Conservation (phyloP, 2,888 invertebrate species). For the Thera britannica region DNA sequence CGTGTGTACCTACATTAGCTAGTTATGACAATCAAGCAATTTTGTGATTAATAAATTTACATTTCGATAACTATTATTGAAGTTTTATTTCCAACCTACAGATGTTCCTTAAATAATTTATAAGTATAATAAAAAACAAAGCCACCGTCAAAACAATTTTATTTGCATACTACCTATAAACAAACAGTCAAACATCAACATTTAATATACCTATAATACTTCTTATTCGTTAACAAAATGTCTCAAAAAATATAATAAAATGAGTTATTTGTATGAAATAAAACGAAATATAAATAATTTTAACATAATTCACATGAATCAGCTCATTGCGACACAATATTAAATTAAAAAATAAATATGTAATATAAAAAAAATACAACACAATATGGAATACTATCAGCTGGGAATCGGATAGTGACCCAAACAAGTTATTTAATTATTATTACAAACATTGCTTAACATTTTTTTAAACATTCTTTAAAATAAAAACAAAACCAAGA, state of each 20-base stretch:
- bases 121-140: conserved; percentile 6
- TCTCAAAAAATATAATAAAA: conserved; percentile 16
- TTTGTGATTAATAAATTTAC: conserved; percentile 8
- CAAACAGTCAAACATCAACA: conserved; percentile 29
- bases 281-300: background rate
- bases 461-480: too few species aligned
- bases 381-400: background rate
- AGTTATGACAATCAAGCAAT: conserved; percentile 15
- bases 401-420: background rate
- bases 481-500: too few species aligned
- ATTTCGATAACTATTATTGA: background rate
- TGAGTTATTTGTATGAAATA: conserved; percentile 7
- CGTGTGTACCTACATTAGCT: background rate
- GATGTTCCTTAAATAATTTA: background rate
- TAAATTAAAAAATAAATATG: too few species aligned
- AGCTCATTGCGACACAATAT: background rate
- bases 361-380: background rate
- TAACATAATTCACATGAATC: background rate
- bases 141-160: conserved; percentile 15
- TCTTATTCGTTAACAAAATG: conserved; percentile 18
- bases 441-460: too few species aligned
- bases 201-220: conserved; percentile 25
- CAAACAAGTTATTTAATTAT: background rate
- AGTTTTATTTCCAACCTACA: background rate
- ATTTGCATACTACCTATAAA: conserved; percentile 21